These are phyloP conservation scores for Listronotus oregonensis DNA, from an alignment of 1,140 invertebrate genomes.

Conservation along the genomic window DNA sequence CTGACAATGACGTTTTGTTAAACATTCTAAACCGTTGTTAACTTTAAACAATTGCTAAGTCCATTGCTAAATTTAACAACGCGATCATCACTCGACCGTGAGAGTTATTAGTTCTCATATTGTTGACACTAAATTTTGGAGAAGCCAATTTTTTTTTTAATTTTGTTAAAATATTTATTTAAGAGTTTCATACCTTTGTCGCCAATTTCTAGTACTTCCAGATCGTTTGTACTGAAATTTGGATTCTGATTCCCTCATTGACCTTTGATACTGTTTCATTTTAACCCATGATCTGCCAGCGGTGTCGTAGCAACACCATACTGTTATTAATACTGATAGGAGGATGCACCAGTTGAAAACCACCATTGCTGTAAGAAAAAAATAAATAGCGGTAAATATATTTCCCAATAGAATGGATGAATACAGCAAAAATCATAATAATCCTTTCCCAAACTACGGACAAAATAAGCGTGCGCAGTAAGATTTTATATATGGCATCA, in stretches of 20 bases:
- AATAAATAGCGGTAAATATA: slow-evolving; percentile 2
- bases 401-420: too few relatives aligned
- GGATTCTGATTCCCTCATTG: slow-evolving; percentile 75
- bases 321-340: slow-evolving; percentile 74
- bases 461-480: too few relatives aligned
- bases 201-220: slow-evolving; percentile 84
- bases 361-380: slow-evolving; percentile 68
- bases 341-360: slow-evolving; percentile 81
- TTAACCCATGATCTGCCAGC: slow-evolving; percentile 92
- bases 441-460: too few relatives aligned
- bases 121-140: background rate
- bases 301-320: slow-evolving; percentile 88
- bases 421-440: background rate
- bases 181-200: slow-evolving; percentile 70
- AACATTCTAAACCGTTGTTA: too few relatives aligned
- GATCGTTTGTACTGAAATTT: slow-evolving; percentile 78
- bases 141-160: too few relatives aligned
- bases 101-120: background rate
- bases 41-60: too few relatives aligned
- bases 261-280: slow-evolving; percentile 88
- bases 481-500: too few relatives aligned
- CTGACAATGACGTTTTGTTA: too few relatives aligned
- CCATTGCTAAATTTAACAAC: too few relatives aligned
- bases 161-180: too few relatives aligned
- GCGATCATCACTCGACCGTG: too few relatives aligned